Evolutionary conservation across 2,113 vertebrate species (phyloP).

Genomic region (Ammodytes marinus): DNA sequence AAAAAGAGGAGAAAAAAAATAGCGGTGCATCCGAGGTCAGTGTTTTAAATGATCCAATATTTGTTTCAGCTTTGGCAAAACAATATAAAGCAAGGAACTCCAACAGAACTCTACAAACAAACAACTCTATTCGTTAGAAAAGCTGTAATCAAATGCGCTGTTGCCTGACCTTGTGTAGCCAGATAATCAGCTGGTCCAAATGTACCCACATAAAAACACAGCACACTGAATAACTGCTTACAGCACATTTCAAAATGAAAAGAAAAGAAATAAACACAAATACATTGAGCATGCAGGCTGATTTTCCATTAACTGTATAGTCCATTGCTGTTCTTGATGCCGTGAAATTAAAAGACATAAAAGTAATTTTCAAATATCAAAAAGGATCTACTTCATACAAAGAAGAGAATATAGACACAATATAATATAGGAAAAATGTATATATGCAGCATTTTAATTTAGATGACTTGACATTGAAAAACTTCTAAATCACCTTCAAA

Average conservation of each 20-base stretch:
- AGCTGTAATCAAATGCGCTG: background rate
- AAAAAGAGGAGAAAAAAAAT: background rate
- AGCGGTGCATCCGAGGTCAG: conserved; percentile 10
- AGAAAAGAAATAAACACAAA: conserved; percentile 9
- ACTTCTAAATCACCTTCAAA: background rate
- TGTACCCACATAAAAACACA: conserved; percentile 12
- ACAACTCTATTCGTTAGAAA: background rate
- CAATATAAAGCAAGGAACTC: conserved; percentile 1
- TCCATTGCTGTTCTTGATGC: background rate
- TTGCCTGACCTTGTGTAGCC: conserved; percentile 1
- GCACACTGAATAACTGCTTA: conserved; percentile 13
- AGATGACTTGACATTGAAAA: background rate
- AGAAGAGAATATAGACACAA: background rate
- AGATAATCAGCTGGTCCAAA: conserved; percentile 7
- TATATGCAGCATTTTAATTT: background rate
- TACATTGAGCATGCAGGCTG: background rate
- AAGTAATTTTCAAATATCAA: background rate
- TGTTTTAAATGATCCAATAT: conserved; percentile 12
- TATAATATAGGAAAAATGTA: background rate
- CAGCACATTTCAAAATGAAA: background rate
- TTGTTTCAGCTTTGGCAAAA: background rate
- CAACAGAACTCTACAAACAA: background rate
- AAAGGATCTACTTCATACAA: background rate
- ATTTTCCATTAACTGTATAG: too few species aligned
- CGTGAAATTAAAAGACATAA: background rate